Base-by-base conservation (phyloP, 2,888 invertebrate species). In the Scelioninae gen. 1 region DNA sequence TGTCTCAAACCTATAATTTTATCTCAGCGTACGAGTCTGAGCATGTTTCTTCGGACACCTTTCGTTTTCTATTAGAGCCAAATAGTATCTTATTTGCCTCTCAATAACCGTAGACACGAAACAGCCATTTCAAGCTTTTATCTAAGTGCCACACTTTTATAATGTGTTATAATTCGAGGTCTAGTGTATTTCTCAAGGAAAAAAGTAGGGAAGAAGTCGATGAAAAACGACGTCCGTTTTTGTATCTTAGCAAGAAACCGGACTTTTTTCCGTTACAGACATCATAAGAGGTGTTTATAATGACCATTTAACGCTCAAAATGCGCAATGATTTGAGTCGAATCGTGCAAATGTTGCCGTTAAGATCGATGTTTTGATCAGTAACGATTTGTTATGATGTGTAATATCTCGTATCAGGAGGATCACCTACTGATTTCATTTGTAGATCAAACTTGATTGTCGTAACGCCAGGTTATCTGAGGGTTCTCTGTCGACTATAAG, bases 1-100 rank as follows among this genome's bases (percentile, higher is more conserved):
- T 84, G 82, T 84, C 84, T 81, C 77, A 78, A 76, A 80, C 80
- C 82, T 56, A 51, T 84, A 81, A 84, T 83, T 84, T 84, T 56
- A 72, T 75, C 75, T 69, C 62, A 34, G 74, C 72, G 79, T 75
- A 29, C 72, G 71, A 65, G 68, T 16, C 55, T 31, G 15, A 23
- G 51, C 15, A 15, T 58, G 55, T 51, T 68, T 51, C 40, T 51
- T 68, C 63, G 49, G 76, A 82, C 82, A 80, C 82, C 80, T 84
- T 82, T 82, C 77, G 76, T 78, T 76, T 77, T 69, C 72, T 40
- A 49, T 68, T 47, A 43, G 40, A 45, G 29, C 34, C 56, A 69
- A 74, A 80, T 56, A 38, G 45, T 58, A 75, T 56, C 63, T 81
- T 29, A 38, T 81, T 81, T 76, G 47, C 62, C 60, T 72, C 55